Base-by-base conservation (phyloP, 2,888 invertebrate genomes). In the Crepidodera aurea region DNA sequence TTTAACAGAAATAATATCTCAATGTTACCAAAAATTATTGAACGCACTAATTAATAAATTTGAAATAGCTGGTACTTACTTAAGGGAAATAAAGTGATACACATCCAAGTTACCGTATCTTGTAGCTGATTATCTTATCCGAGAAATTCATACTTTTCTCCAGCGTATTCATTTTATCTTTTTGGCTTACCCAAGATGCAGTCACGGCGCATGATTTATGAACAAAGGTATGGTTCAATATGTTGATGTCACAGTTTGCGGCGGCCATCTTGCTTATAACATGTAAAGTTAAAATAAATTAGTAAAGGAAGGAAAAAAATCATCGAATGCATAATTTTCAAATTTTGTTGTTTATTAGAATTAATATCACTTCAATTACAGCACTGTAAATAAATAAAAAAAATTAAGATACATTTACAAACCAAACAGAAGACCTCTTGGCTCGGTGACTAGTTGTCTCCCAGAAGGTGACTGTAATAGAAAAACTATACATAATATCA, bases 401-500 rank as follows among this genome's bases (percentile, higher is more conserved):
- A 68, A 68, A 71, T 55, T 65, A 65, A 62, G 62, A 60, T 69
- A 69, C 67, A 69, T 76, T 77, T 79, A 79, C 80, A 80, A 80
- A 79, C 79, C 80, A 77, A 78, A 73, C 60, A 62, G 70, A 64
- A 56, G 67, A 62, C 68, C 68, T 67, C 71, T 69, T 68, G 69
- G 71, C 70, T 62, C 64, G 55, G 51, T 60, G 68, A 67, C 63
- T 65, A 59, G 65, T 62, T 48, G 66, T 67, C 68, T 68, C 71
- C 71, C 71, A 70, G 64, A 70, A 73, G 70, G 73, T 68, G 78
- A 80, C 80, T 80, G 80, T 69, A 81, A 81, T 79, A 79, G 74
- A 79, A 80, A 80, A 80, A 76, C 71, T 73, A 71, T 70, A 76
- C 79, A 75, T 79, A 79, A 76, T 78, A 79, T 81, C 79, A 79